A percentile compares a stretch with the other conserved stretches of the same genome.
phyloP scores from a whole-genome alignment of 2,797 vertebrate genomes.

The Tangara arthus region DNA sequence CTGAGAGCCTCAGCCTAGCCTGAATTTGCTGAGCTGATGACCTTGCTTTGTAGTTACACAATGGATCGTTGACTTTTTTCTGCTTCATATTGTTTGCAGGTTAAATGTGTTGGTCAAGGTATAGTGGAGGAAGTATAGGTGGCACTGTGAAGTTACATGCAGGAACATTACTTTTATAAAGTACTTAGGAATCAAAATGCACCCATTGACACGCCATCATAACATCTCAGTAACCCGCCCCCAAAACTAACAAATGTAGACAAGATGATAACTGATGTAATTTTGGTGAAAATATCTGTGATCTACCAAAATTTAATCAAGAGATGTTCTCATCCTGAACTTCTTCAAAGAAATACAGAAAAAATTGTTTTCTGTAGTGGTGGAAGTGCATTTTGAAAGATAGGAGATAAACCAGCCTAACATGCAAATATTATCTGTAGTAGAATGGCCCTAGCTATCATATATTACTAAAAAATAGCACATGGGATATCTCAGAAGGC shows the following conservation, averaged over 20 bases:
- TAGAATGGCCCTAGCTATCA: neutral
- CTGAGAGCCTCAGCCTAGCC: fast-evolving
- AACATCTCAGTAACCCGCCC: neutral
- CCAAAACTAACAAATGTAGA: conserved; percentile 52
- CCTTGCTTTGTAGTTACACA: neutral
- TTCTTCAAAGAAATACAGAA: neutral
- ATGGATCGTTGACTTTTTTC: neutral
- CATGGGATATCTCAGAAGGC: neutral
- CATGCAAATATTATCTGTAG: neutral
- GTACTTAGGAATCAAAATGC: neutral
- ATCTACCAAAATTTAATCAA: conserved; percentile 17
- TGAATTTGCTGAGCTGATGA: neutral
- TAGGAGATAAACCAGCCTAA: neutral
- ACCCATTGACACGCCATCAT: neutral
- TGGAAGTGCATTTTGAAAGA: neutral
- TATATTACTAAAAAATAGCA: neutral
- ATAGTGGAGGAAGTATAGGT: neutral
- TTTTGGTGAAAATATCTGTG: conserved; percentile 19
- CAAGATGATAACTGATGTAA: conserved; percentile 42
- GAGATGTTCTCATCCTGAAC: neutral
- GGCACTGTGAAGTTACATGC: neutral
- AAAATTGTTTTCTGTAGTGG: neutral
- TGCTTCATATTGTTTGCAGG: neutral
- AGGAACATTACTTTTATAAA: neutral
- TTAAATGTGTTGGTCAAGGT: neutral